phyloP scores from a whole-genome alignment of 2,113 vertebrate species.

The Tyrannus savana region DNA sequence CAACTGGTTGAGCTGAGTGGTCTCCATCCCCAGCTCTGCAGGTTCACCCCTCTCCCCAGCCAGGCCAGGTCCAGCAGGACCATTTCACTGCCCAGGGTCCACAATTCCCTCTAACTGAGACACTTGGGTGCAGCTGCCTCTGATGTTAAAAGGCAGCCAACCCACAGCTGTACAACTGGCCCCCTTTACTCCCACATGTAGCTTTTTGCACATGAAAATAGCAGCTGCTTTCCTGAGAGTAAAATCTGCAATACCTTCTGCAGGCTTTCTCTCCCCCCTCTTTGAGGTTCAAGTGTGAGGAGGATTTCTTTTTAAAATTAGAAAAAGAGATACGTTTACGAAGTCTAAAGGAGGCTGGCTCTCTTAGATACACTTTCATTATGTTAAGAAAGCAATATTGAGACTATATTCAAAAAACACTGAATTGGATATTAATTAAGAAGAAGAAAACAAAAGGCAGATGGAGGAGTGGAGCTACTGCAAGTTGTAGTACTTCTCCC shows the following conservation, averaged over 20 bases:
- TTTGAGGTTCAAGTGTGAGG: neutral
- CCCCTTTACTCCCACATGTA: neutral
- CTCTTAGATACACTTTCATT: neutral
- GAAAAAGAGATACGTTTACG: neutral
- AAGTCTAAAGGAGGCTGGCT: neutral
- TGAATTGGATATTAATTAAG: neutral
- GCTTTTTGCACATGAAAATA: neutral
- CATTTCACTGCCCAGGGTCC: neutral
- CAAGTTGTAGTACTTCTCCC: neutral
- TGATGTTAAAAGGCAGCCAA: neutral
- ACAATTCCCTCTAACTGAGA: neutral
- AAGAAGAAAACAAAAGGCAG: neutral
- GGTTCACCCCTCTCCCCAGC: neutral
- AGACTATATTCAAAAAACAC: neutral
- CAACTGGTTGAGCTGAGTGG: neutral
- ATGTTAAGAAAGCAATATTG: neutral
- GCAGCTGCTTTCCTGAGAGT: constrained; percentile 28
- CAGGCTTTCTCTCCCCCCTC: neutral
- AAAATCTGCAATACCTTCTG: neutral
- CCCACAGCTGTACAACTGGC: neutral
- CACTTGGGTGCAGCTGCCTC: neutral
- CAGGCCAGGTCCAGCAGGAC: neutral
- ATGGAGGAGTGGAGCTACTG: neutral
- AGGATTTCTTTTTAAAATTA: constrained; percentile 22
- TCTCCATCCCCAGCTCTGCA: neutral